Evolutionary conservation across 2,797 vertebrate genomes (phyloP).

Genomic region (Parauchenoglanis punctatus): DNA sequence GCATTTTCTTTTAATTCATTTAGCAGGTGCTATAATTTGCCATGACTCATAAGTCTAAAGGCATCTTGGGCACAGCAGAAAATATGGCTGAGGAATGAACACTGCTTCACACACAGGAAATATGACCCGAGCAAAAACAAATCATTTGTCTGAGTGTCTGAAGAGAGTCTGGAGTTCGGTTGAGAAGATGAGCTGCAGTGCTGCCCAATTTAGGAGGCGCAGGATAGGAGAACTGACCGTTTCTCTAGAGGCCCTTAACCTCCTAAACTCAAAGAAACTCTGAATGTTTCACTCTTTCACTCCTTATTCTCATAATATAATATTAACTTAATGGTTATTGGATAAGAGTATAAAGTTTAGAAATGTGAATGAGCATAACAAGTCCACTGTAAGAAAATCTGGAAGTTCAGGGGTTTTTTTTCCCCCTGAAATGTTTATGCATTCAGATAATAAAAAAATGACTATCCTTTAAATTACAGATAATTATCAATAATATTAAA

Average conservation of each 20-base stretch:
- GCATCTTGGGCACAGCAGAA: constrained; percentile 38
- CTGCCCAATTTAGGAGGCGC: constrained; percentile 34
- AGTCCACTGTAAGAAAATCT: not conserved
- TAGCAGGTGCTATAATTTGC: constrained; percentile 51
- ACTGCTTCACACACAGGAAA: constrained; percentile 34
- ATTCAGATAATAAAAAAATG: not conserved
- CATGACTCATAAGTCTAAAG: constrained; percentile 48
- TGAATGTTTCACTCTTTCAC: not conserved
- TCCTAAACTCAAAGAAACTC: not conserved
- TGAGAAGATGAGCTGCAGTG: constrained; percentile 35
- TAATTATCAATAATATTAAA: not conserved
- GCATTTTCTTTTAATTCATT: constrained; percentile 53
- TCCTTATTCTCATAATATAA: not conserved
- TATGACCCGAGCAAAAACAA: constrained; percentile 49
- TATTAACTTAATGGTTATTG: not conserved
- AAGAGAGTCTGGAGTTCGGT: constrained; percentile 48
- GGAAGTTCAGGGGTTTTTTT: not conserved
- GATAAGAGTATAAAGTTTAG: not conserved
- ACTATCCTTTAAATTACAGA: not conserved
- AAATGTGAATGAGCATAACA: not conserved
- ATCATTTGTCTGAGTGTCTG: constrained; percentile 47
- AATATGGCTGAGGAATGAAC: constrained; percentile 35
- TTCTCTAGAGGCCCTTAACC: constrained; percentile 11
- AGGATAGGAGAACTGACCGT: constrained; percentile 33
- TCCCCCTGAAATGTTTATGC: not conserved